A percentile compares a stretch with the other conserved stretches of the same genome.
phyloP scores from a whole-genome alignment of 2,113 vertebrate genomes.

The Pituophis catenifer region DNA sequence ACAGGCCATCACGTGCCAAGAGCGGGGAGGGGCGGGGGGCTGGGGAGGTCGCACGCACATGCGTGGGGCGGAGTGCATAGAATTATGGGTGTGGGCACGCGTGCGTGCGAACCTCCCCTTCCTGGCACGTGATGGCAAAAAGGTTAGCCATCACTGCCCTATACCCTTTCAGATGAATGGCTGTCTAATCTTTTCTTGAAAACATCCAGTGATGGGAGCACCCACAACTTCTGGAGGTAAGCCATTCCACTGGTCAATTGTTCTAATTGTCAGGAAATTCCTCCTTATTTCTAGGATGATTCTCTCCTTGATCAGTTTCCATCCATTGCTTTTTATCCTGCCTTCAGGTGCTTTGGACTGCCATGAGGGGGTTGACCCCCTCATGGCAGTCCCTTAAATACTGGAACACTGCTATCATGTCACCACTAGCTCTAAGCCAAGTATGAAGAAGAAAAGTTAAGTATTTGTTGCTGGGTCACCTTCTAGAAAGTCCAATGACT shows the following conservation, averaged over 20 bases:
- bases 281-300: neutral
- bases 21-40: too few relatives aligned
- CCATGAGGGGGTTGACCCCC: neutral
- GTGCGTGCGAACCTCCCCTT: too few relatives aligned
- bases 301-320: neutral
- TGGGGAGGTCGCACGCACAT: too few relatives aligned
- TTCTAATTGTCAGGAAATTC: neutral
- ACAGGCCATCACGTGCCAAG: too few relatives aligned
- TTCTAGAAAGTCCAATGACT: neutral
- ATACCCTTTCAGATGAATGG: neutral
- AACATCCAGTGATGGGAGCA: neutral
- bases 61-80: too few relatives aligned
- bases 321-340: neutral
- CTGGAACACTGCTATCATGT: neutral
- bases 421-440: too few relatives aligned
- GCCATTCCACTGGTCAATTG: neutral
- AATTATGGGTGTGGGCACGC: too few relatives aligned
- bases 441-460: neutral
- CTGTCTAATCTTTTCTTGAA: neutral
- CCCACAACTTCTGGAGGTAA: neutral
- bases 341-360: neutral
- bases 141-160: neutral
- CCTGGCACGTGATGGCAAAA: too few relatives aligned
- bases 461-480: neutral
- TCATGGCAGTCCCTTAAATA: neutral